Evolutionary conservation across 2,113 vertebrate species (phyloP).

Genomic region (Takifugu bimaculatus): DNA sequence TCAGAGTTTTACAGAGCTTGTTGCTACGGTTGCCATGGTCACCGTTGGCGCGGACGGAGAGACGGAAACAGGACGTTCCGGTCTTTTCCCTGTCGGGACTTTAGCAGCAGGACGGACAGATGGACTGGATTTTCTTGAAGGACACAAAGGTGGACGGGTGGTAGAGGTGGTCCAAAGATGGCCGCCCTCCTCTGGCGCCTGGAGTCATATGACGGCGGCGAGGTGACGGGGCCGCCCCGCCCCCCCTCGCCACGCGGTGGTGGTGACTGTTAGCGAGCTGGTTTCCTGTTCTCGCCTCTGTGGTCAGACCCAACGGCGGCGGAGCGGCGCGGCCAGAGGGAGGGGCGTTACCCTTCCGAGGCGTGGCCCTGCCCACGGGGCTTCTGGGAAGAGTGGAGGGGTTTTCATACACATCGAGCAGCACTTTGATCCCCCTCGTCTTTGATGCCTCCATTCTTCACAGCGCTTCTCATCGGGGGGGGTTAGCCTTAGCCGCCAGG

Average conservation of each 20-base stretch:
- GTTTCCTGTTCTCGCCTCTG: too few relatives aligned
- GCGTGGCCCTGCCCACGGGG: slow-evolving; percentile 26
- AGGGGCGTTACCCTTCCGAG: background rate
- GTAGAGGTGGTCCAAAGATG: too few relatives aligned
- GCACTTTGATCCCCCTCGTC: slow-evolving; percentile 65
- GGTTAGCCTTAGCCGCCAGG: slow-evolving; percentile 17
- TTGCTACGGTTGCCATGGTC: slow-evolving; percentile 30
- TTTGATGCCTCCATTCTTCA: slow-evolving; percentile 56
- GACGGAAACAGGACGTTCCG: slow-evolving; percentile 11
- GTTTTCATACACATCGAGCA: slow-evolving; percentile 55
- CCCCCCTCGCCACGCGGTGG: too few relatives aligned
- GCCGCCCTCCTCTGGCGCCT: too few relatives aligned
- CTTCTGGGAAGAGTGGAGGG: slow-evolving; percentile 61
- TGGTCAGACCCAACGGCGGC: slow-evolving; percentile 6
- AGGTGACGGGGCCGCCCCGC: too few relatives aligned
- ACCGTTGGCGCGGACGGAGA: slow-evolving; percentile 9
- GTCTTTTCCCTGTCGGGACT: slow-evolving; percentile 3
- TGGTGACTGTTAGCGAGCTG: too few relatives aligned
- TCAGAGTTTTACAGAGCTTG: slow-evolving; percentile 17
- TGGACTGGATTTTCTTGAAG: background rate
- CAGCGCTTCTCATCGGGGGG: slow-evolving; percentile 24
- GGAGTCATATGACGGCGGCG: too few relatives aligned
- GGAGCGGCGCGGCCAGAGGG: slow-evolving; percentile 13
- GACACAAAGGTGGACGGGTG: background rate
- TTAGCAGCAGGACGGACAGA: background rate